phyloP scores from a whole-genome alignment of 2,797 vertebrate genomes.

The Rhincodon typus region DNA sequence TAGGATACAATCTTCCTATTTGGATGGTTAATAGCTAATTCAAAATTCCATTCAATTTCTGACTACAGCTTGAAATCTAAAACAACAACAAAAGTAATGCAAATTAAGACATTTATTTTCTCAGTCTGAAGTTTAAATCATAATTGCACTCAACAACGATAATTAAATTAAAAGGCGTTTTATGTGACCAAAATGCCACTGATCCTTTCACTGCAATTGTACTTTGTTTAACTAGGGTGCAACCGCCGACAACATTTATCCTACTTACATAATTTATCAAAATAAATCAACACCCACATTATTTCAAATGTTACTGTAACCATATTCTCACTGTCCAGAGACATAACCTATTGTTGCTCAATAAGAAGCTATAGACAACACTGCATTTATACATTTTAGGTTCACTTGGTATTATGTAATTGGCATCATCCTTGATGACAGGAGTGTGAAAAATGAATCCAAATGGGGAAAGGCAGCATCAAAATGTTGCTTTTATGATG shows the following conservation, averaged over 20 bases:
- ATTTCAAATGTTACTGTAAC: not conserved
- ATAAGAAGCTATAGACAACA: not conserved
- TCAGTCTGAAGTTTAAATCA: not conserved
- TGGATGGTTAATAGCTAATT: not conserved
- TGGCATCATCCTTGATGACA: not conserved
- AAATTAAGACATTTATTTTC: not conserved
- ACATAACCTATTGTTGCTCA: not conserved
- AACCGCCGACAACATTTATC: not conserved
- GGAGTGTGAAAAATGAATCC: not conserved
- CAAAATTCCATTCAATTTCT: not conserved
- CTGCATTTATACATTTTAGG: not conserved
- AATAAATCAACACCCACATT: constrained; percentile 10
- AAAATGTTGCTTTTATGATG: not conserved
- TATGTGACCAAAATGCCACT: not conserved
- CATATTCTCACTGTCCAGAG: not conserved
- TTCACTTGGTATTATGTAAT: not conserved
- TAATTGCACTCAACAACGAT: not conserved
- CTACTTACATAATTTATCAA: not conserved
- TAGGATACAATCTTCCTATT: not conserved
- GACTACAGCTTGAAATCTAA: not conserved
- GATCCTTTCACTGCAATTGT: not conserved
- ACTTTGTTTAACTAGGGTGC: not conserved
- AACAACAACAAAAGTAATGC: not conserved
- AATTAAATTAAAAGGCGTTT: not conserved
- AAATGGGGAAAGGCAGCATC: not conserved